Evolutionary conservation across 1,140 invertebrate genomes (phyloP).

Genomic region (Procambarus clarkii): DNA sequence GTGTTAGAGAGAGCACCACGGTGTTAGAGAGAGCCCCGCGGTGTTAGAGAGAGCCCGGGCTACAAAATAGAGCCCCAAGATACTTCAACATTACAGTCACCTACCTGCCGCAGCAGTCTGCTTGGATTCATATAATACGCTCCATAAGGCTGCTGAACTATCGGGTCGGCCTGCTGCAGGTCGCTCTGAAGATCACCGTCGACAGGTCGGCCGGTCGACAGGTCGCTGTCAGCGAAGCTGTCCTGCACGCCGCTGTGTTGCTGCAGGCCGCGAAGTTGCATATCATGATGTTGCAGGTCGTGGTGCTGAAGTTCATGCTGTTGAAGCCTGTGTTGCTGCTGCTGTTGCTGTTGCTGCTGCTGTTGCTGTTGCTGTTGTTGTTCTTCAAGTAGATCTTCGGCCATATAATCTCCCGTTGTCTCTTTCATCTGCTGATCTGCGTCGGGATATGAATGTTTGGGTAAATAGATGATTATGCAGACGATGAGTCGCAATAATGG

Average conservation of each 20-base stretch:
- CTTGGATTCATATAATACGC: neutral
- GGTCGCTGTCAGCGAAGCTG: neutral
- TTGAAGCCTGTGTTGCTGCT: neutral
- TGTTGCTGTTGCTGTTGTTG: neutral
- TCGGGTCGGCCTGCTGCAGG: neutral
- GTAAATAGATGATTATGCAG: too few relatives aligned
- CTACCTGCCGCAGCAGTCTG: neutral
- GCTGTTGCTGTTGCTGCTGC: neutral
- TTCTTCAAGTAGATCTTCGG: neutral
- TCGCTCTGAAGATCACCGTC: neutral
- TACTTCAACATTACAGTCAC: neutral
- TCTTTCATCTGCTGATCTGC: slow-evolving; percentile 6
- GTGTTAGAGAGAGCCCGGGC: too few relatives aligned
- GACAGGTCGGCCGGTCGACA: neutral
- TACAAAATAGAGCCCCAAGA: too few relatives aligned
- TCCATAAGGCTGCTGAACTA: neutral
- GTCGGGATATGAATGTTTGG: too few relatives aligned
- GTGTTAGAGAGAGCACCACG: too few relatives aligned
- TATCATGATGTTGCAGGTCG: neutral
- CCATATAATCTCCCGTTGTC: neutral
- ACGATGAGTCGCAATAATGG: too few relatives aligned
- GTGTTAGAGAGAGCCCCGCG: too few relatives aligned
- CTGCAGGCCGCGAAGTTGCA: neutral
- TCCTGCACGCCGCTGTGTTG: neutral
- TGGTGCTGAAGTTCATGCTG: neutral